phyloP scores from a whole-genome alignment of 1,140 invertebrate species.

The Anagrus nilaparvatae region DNA sequence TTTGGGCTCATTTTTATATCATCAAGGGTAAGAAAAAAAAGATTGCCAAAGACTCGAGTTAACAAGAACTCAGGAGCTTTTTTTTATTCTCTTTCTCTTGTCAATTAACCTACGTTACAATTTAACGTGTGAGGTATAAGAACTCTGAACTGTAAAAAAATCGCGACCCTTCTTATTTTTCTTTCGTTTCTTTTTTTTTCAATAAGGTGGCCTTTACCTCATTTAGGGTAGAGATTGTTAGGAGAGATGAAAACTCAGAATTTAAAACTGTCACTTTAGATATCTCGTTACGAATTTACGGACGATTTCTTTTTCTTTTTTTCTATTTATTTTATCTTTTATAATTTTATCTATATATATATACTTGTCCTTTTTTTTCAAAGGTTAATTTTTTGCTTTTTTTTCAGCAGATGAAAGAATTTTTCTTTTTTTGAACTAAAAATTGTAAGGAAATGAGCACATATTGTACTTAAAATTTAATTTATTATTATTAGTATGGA shows the following conservation, averaged over 20 bases:
- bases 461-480: no score
- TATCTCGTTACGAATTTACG: constrained; percentile 37
- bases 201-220: constrained; percentile 45
- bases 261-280: constrained; percentile 39
- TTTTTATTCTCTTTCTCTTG: constrained; percentile 32
- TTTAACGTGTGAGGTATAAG: no score
- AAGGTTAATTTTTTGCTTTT: no score
- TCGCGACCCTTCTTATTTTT: constrained; percentile 42
- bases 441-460: no score
- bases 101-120: constrained; percentile 46
- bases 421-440: no score
- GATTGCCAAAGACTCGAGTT: constrained; percentile 37
- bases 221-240: constrained; percentile 41
- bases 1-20: not conserved
- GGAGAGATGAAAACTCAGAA: constrained; percentile 20
- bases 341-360: constrained; percentile 5
- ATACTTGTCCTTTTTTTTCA: no score
- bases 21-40: constrained; percentile 38
- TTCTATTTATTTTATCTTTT: not conserved
- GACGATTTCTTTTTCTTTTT: constrained; percentile 20
- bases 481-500: no score
- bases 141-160: constrained; percentile 35
- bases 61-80: constrained; percentile 34
- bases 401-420: no score
- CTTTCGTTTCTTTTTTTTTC: no score